Conservation (phyloP, 2,113 vertebrate species). For the Gnathonemus echidnorhynchus region DNA sequence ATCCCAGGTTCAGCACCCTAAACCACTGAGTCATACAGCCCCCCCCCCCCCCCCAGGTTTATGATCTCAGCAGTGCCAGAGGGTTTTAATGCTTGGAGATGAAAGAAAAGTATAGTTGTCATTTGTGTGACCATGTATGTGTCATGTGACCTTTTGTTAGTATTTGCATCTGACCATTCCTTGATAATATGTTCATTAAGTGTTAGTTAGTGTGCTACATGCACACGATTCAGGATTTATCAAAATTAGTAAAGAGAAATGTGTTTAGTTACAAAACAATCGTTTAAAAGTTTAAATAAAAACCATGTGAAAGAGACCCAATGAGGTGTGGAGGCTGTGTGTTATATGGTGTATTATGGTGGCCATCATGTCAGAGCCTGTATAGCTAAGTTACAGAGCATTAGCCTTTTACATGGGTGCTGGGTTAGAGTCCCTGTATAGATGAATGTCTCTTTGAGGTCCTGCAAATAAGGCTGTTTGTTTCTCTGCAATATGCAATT, state of each 20-base stretch:
- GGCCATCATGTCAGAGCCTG: not conserved
- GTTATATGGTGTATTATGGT: too few relatives aligned
- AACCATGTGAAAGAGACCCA: not conserved
- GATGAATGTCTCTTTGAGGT: not conserved
- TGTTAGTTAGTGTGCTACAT: not conserved
- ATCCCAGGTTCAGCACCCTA: not conserved
- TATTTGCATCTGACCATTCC: not conserved
- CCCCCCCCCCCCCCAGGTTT: not conserved
- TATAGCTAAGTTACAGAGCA: not conserved
- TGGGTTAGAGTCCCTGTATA: not conserved
- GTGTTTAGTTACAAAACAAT: not conserved
- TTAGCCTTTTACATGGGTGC: not conserved
- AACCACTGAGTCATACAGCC: too few relatives aligned
- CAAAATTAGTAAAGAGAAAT: not conserved
- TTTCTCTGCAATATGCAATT: not conserved
- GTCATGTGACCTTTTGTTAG: not conserved
- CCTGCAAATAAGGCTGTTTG: not conserved
- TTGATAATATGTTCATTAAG: not conserved
- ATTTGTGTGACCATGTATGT: not conserved
- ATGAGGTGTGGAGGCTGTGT: not conserved
- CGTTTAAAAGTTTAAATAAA: not conserved
- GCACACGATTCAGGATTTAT: not conserved
- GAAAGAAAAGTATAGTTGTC: not conserved
- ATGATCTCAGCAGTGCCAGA: not conserved
- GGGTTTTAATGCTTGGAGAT: not conserved